Evolutionary conservation across 1,140 invertebrate genomes (phyloP), one percentile per base, ranked within the genome.

Genomic region (Scaptodrosophila lebanonensis): DNA sequence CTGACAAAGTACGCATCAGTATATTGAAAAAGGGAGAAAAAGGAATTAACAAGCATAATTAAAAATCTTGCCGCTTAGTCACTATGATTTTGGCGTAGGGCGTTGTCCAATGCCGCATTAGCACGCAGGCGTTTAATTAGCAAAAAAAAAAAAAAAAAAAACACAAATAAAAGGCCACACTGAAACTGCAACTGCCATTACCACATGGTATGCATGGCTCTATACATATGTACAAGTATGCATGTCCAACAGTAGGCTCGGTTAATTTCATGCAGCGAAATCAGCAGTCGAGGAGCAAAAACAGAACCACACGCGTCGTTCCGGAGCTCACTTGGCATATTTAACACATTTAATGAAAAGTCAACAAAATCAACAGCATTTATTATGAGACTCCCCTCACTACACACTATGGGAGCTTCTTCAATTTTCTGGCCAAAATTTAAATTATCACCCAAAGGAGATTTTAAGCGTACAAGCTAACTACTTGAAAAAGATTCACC

Each of bases 271-370:
- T 70, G 38, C 71, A 56, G 35, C 17, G 20, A 45, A 47, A 9
- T 18, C 35, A 17, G 43, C 16, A 47, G 15, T 32, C 9, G 15
- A 45, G 17, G 30, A 16, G n/a, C 15, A 38, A 17, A 38, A 30
- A 47, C 59, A 75, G 83, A 75, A 65, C 75, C 75, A 82, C 75
- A 82, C 75, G 70, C 75, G 54, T 67, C 58, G 75, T 60, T 40
- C 66, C 66, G 70, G 3, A n/a, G 13, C 35, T 6, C 75, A 82
- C 76, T 75, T 83, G 70, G 76, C 70, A 70, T 82, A 83, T 82
- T 82, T 82, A 82, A 70, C 75, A 82, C 75, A 82, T 76, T 82
- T 82, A 70, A 82, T 83, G 76, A 66, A 82, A 82, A 83, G 67
- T 75, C 76, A 82, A 82, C 75, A 82, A 75, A 63, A 69, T n/a